phyloP scores from a whole-genome alignment of 2,888 invertebrate species.

The Tetragonula carbonaria region DNA sequence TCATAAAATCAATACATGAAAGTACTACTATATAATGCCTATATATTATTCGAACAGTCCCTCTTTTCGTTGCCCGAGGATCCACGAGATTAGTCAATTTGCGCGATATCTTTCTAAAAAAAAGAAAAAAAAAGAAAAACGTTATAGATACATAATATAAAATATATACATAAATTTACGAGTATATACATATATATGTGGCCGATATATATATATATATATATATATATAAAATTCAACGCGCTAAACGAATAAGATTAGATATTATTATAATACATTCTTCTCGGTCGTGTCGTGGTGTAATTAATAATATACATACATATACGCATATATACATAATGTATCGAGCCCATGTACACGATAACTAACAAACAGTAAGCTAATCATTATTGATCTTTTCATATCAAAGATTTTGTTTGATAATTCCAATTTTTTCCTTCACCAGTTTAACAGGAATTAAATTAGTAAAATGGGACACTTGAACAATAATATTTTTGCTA shows the following conservation, averaged over 20 bases:
- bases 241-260: constrained; percentile 31
- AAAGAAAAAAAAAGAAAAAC: constrained; percentile 1
- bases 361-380: background rate
- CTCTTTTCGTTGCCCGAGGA: constrained; percentile 71
- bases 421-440: background rate
- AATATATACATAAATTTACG: constrained; percentile 59
- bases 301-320: constrained; percentile 29
- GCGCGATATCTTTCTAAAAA: constrained; percentile 80
- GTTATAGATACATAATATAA: constrained; percentile 45
- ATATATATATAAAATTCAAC: constrained; percentile 27
- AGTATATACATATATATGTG: constrained; percentile 50
- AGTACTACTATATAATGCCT: constrained; percentile 19
- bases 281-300: constrained; percentile 34
- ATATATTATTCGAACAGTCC: constrained; percentile 53
- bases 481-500: background rate
- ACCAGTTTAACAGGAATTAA: background rate
- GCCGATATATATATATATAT: constrained; percentile 43
- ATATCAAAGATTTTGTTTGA: background rate
- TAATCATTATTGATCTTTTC: constrained; percentile 11
- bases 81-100: constrained; percentile 82
- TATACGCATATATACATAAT: constrained; percentile 20
- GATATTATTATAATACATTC: constrained; percentile 22
- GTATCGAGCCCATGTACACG: constrained; percentile 14
- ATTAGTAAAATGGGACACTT: background rate
- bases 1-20: constrained; percentile 33